Base-by-base conservation (phyloP, 2,113 vertebrate species). In the Ptilorrhoa leucosticta region DNA sequence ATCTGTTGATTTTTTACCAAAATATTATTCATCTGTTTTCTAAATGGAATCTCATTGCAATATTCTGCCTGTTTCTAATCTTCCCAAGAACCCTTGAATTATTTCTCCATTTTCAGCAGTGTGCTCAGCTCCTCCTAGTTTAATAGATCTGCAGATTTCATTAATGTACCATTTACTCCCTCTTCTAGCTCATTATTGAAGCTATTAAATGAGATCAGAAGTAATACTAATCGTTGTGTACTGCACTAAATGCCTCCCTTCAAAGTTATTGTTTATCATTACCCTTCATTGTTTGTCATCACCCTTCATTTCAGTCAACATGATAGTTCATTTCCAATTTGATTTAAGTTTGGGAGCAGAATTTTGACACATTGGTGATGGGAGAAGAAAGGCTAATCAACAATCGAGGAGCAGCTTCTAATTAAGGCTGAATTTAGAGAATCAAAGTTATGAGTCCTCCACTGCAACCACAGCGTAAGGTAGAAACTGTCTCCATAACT, bases 81-180 rank as follows among this genome's bases (percentile, higher is more conserved):
- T 95, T 90, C 88, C 76, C 3, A 3, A 90, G 95, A 95, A 91
- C 85, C 88, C 72, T 92, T 90, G 54, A 93, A 93, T 96, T 95
- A 96, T 94, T 96, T 95, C 92, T 96, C 85, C 68, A 94, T 95
- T 96, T 96, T 95, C 92, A 90, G 79, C 72, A 53, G 56, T 45
- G 53, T 92, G 85, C 82, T 86, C 95, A 64, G 90, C 96, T 96
- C 97, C 96, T 97, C 97, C 97, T 96, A 86, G 92, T 96, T 96
- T 96, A 97, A 97, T 96, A 96, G 96, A 97, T 94, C 93, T 96
- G 71, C 91, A 94, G 81, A 96, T 95, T 97, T 97, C 96, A 97
- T 97, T 97, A 97, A 97, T 97, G 86, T 96, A 89, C 76, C 83
- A 86, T 93, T 94, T 94, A 97, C 95, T 97, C 97, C 95, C 95